These are phyloP conservation scores for Ashinkailepas kermadecensis DNA, from an alignment of 2,888 invertebrate genomes.

Conservation along the genomic window DNA sequence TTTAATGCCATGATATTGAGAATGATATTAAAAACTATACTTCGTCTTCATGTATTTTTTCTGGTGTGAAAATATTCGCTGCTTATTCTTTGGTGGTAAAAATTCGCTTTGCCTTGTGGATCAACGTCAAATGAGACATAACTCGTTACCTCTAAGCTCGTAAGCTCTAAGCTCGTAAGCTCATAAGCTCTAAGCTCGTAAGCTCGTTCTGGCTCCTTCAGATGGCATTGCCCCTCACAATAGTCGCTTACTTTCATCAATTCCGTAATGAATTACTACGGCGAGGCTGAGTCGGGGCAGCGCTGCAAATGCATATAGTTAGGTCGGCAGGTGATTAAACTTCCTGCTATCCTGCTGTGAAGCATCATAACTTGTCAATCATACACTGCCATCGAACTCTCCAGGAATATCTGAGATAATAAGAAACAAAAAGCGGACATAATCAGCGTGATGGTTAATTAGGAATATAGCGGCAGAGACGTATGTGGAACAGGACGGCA, in stretches of 20 bases:
- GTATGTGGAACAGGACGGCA: no score
- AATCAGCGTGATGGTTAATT: not conserved
- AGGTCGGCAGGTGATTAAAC: not conserved
- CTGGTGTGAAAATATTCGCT: no score
- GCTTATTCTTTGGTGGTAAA: no score
- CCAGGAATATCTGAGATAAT: not conserved
- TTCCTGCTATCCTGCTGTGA: not conserved
- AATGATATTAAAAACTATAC: no score
- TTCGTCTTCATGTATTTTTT: no score
- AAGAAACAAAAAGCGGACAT: not conserved
- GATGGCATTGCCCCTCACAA: not conserved
- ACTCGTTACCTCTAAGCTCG: no score
- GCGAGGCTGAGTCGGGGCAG: not conserved
- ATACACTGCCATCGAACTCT: not conserved
- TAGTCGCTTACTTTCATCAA: not conserved
- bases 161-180: no score
- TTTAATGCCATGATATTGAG: no score
- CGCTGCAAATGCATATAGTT: not conserved
- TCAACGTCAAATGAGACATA: no score
- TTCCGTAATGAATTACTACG: not conserved
- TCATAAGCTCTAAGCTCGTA: not conserved
- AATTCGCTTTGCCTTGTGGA: no score
- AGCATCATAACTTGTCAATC: constrained; percentile 5
- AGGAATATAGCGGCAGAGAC: not conserved
- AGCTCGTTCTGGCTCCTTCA: not conserved